Evolutionary conservation across 2,797 vertebrate genomes (phyloP).

Genomic region (Pterois miles): DNA sequence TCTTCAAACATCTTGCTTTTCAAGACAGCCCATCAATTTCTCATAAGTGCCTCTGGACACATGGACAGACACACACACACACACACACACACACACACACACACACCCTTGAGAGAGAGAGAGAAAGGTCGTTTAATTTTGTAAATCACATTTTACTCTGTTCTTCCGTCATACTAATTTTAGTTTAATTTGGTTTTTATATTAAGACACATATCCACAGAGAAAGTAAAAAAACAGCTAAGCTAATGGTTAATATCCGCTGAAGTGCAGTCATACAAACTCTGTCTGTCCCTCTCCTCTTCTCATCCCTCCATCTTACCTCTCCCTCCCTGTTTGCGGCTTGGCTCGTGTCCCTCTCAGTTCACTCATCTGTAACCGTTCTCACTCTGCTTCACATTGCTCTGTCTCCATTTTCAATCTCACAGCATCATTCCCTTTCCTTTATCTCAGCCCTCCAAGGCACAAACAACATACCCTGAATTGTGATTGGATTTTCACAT

Average conservation of each 20-base stretch:
- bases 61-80: background rate
- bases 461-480: constrained; percentile 8
- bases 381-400: constrained; percentile 39
- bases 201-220: background rate
- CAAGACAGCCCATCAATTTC: constrained; percentile 33
- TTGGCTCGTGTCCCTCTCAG: constrained; percentile 12
- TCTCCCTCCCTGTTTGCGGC: background rate
- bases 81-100: background rate
- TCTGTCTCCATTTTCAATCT: constrained; percentile 58
- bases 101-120: background rate
- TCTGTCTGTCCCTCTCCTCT: background rate
- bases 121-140: background rate
- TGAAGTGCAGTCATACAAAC: background rate
- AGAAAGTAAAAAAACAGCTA: background rate
- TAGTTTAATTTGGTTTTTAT: background rate
- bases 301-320: constrained; percentile 12
- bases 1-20: constrained; percentile 31
- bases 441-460: constrained; percentile 47
- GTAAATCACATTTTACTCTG: background rate
- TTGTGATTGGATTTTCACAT: constrained; percentile 50
- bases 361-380: constrained; percentile 52
- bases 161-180: background rate
- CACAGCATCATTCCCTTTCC: constrained; percentile 23
- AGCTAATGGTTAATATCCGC: background rate
- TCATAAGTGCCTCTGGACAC: constrained; percentile 8